Base-by-base conservation (phyloP, 2,888 invertebrate genomes). In the Pollenia angustigena region DNA sequence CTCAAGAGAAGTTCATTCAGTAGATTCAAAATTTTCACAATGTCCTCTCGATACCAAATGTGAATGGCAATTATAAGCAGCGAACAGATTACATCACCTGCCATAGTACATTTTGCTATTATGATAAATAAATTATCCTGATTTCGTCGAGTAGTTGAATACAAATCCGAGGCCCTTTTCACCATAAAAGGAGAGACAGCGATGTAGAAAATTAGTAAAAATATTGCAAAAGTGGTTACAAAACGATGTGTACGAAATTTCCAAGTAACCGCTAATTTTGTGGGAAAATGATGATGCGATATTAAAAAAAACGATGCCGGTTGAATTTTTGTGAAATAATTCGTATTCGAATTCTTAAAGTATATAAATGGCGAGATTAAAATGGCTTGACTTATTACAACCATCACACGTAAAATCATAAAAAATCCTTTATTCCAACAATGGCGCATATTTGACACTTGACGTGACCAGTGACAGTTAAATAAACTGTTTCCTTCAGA, bases 311-410 rank as follows among this genome's bases (percentile, higher is more conserved):
- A 18, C 1, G 18, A 18, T 23, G 23, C 23, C 23, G 1, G 18
- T n/a, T 3, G 40, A 32, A 32, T 32, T 32, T 32, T 32, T 32
- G 32, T 32, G 4, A 6, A 32, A 1, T 32, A 32, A 32, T 6
- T 52, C 8, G 4, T 48, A n/a, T 80, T 9, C 0, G 58, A 14
- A 48, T 64, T 62, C 79, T 56, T 79, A 60, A 52, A 54, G 40
- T 64, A 82, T 4, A 81, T 16, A 75, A 88, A 81, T 42, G 91
- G 92, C 23, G 90, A 89, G 88, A 92, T 72, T 16, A 89, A 62
- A 71, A 91, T 58, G 4, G 89, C 32, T 66, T 91, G 90, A 88
- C 90, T 91, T 14, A 90, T 56, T 11, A 89, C 87, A 44, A 91
- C 79, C 83, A 91, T 62, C 44, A 87, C 52, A 40, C 89, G 87